Evolutionary conservation across 2,888 invertebrate species (phyloP).

Genomic region (Patella ulyssiponensis): DNA sequence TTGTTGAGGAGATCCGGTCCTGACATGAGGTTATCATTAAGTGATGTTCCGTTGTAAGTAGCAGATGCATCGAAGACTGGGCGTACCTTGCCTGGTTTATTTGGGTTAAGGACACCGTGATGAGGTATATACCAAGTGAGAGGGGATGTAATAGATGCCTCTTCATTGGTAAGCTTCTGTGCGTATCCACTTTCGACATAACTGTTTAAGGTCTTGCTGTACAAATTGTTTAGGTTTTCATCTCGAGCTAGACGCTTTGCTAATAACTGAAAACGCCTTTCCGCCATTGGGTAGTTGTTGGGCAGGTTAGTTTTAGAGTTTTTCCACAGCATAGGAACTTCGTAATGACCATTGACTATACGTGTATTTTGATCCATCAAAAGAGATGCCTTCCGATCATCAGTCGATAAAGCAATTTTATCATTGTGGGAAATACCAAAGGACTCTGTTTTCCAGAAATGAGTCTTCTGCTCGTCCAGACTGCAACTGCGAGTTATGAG

Average conservation of each 20-base stretch:
- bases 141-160: not conserved
- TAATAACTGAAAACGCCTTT: not conserved
- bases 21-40: constrained; percentile 20
- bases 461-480: not conserved
- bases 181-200: constrained; percentile 16
- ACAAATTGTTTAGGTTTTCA: not conserved
- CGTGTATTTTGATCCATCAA: not conserved
- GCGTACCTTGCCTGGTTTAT: constrained; percentile 19
- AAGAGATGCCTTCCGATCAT: not conserved
- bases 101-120: constrained; percentile 12
- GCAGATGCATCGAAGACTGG: constrained; percentile 25
- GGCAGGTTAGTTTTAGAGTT: not conserved
- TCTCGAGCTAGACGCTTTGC: not conserved
- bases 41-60: constrained; percentile 23
- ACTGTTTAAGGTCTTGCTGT: constrained; percentile 10
- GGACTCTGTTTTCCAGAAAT: constrained; percentile 12
- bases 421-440: not conserved
- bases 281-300: not conserved
- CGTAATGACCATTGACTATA: constrained; percentile 3
- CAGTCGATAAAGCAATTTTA: not conserved
- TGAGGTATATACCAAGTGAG: constrained; percentile 15
- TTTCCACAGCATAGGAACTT: constrained; percentile 13
- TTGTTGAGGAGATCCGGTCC: not conserved
- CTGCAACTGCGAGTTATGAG: not conserved
- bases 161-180: not conserved